Evolutionary conservation across 2,113 vertebrate genomes (phyloP).

Genomic region (Ammospiza caudacuta): DNA sequence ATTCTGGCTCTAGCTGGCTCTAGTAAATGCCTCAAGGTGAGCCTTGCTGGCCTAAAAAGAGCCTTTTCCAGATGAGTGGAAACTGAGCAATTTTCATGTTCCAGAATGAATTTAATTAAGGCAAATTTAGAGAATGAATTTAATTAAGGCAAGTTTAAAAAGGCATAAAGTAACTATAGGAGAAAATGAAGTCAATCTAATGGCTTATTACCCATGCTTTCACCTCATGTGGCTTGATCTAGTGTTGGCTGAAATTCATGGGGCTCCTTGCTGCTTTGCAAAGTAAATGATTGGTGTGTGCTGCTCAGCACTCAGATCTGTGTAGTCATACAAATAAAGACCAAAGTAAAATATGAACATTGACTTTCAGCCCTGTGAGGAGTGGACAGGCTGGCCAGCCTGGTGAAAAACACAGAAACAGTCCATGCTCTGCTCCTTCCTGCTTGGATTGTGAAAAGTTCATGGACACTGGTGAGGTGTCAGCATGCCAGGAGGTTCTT

Average conservation of each 20-base stretch:
- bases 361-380: neutral
- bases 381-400: neutral
- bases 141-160: constrained; percentile 30
- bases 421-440: neutral
- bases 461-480: neutral
- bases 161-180: neutral
- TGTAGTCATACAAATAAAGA: neutral
- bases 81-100: neutral
- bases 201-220: neutral
- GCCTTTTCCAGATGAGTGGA: constrained; percentile 36
- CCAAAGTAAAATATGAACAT: neutral
- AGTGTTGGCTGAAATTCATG: neutral
- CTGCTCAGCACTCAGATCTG: neutral
- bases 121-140: constrained; percentile 7
- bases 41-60: constrained; percentile 33
- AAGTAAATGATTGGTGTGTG: accelerated
- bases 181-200: constrained; percentile 15
- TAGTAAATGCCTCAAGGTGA: neutral
- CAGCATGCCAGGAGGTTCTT: constrained; percentile 14
- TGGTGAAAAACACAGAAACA: neutral
- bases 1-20: neutral
- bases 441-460: neutral
- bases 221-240: neutral
- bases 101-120: constrained; percentile 41
- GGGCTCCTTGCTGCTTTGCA: neutral